These are phyloP conservation scores for Coremacera marginata DNA, from an alignment of 2,888 invertebrate species.

Conservation along the genomic window DNA sequence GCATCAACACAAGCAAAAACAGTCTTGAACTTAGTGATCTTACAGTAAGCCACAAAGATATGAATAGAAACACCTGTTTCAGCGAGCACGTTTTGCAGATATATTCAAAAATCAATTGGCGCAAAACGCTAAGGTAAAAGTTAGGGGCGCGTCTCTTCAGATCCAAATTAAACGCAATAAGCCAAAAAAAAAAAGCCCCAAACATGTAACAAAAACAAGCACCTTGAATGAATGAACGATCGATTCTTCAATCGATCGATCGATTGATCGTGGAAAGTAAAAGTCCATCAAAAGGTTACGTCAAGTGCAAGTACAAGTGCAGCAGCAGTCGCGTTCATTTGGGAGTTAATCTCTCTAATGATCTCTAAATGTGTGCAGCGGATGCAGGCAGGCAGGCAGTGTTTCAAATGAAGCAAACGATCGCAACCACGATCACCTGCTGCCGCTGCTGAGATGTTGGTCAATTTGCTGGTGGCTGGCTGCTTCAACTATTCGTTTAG, in stretches of 20 bases:
- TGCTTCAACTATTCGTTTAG: neutral
- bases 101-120: constrained; percentile 21
- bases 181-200: neutral
- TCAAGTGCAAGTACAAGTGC: constrained; percentile 31
- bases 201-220: neutral
- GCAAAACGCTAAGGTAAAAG: constrained; percentile 36
- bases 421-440: neutral
- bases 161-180: constrained; percentile 19
- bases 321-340: constrained; percentile 1
- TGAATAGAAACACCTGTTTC: constrained; percentile 25
- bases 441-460: neutral
- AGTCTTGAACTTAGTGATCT: neutral
- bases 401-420: neutral
- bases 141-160: constrained; percentile 38
- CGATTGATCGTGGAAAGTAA: constrained; percentile 48
- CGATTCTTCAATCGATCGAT: constrained; percentile 7
- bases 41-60: neutral
- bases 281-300: constrained; percentile 48
- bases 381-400: neutral
- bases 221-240: neutral
- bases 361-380: constrained; percentile 16
- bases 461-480: neutral
- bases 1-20: neutral
- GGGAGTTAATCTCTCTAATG: constrained; percentile 19
- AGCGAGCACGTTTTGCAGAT: constrained; percentile 19